A percentile compares a stretch with the other conserved stretches of the same genome.
These are phyloP conservation scores for Crossocerus cetratus DNA, from an alignment of 2,888 invertebrate species.

Conservation along the genomic window DNA sequence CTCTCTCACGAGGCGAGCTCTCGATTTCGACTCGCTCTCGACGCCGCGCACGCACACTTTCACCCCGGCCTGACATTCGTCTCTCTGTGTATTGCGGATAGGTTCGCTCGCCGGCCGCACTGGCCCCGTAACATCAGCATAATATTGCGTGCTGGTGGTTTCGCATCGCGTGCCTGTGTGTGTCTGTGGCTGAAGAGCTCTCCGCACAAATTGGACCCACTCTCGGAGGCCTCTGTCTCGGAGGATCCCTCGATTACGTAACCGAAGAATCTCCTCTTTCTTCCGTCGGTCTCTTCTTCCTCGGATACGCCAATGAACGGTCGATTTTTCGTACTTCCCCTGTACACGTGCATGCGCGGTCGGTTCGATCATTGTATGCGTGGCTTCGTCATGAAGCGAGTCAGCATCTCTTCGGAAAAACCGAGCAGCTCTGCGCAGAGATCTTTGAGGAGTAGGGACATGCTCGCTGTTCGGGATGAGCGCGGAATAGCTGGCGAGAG, in stretches of 20 bases:
- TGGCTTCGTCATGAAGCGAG: no score
- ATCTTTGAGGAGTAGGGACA: no score
- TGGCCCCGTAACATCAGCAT: no score
- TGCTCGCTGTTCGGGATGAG: no score
- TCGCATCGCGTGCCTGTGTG: conserved; percentile 4
- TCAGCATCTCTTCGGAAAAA: no score
- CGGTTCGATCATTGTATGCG: no score
- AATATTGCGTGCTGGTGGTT: not conserved
- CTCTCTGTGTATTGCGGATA: not conserved
- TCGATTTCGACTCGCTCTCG: conserved; percentile 7
- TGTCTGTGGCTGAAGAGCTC: conserved; percentile 32
- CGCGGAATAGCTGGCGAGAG: conserved; percentile 22
- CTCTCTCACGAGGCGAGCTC: not conserved
- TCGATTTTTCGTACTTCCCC: conserved; percentile 31
- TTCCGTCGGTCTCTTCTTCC: conserved; percentile 56
- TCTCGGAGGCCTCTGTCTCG: conserved; percentile 55
- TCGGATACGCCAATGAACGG: conserved; percentile 36
- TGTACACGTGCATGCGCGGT: not conserved
- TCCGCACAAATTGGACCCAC: conserved; percentile 55
- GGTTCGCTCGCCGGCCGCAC: no score
- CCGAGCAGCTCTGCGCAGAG: no score
- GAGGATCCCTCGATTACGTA: conserved; percentile 68
- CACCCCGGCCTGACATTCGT: not conserved
- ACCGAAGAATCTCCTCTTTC: conserved; percentile 49
- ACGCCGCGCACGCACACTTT: conserved; percentile 3